Conservation (phyloP, 1,140 invertebrate species). For the Danaus melanippus region DNA sequence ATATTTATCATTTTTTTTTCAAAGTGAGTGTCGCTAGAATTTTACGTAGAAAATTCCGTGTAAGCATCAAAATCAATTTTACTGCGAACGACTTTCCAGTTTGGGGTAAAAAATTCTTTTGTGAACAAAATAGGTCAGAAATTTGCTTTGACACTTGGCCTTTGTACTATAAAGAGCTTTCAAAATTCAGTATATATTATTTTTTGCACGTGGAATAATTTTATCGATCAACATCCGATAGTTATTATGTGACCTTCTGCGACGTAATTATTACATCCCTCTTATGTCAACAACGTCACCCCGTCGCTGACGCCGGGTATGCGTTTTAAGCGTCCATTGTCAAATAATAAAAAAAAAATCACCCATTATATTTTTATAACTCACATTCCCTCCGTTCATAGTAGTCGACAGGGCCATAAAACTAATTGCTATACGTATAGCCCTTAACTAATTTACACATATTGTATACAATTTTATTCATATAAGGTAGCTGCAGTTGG, state of each 20-base stretch:
- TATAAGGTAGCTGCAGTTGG: conserved; percentile 5
- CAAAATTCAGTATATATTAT: background rate
- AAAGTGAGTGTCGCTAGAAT: conserved; percentile 10
- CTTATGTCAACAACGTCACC: conserved; percentile 17
- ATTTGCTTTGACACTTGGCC: conserved; percentile 22
- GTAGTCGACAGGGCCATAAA: conserved; percentile 8
- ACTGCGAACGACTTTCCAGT: conserved; percentile 19
- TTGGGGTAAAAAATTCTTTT: conserved; percentile 26
- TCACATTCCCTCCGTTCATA: conserved; percentile 1
- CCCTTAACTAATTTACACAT: conserved; percentile 1
- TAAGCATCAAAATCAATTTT: conserved; percentile 30
- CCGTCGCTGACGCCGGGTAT: conserved; percentile 8
- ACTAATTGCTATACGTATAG: conserved; percentile 6
- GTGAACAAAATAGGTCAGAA: conserved; percentile 26
- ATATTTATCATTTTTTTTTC: background rate
- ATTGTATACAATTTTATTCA: conserved; percentile 1
- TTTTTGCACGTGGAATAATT: conserved; percentile 8
- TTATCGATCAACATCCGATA: conserved; percentile 12
- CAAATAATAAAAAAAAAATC: conserved; percentile 17
- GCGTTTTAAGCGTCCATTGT: conserved; percentile 14
- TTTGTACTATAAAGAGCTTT: conserved; percentile 6
- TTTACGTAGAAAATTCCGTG: conserved; percentile 27
- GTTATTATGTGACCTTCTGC: conserved; percentile 13
- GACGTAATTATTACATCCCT: conserved; percentile 19
- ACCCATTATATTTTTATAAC: conserved; percentile 12